phyloP scores from a whole-genome alignment of 2,797 vertebrate genomes.

The Sebastes minor region DNA sequence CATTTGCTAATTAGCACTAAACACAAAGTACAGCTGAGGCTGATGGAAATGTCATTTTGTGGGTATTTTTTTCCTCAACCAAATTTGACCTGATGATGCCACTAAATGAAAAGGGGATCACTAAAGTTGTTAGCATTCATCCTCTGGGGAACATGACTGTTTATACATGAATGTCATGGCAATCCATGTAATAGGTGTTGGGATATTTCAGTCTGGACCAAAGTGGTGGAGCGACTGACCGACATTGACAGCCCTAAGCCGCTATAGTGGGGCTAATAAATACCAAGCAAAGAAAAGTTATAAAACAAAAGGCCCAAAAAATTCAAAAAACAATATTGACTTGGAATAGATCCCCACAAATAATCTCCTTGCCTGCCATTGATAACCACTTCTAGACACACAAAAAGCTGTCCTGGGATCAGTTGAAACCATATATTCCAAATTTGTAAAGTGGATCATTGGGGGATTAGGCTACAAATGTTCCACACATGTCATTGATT shows the following conservation, averaged over 20 bases:
- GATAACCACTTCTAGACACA: slow-evolving; percentile 18
- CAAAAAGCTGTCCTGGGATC: slow-evolving; percentile 33
- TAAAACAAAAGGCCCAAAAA: background rate
- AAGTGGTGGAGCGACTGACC: background rate
- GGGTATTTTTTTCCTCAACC: background rate
- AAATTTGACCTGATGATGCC: background rate
- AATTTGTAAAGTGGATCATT: slow-evolving; percentile 60
- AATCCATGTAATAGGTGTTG: background rate
- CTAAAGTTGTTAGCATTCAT: background rate
- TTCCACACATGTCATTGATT: slow-evolving; percentile 57
- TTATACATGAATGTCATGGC: background rate
- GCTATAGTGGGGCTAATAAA: background rate
- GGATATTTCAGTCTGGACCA: background rate
- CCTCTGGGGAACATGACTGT: background rate
- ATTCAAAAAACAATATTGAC: background rate
- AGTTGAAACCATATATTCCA: slow-evolving; percentile 42
- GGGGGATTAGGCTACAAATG: slow-evolving; percentile 58
- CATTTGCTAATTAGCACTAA: background rate
- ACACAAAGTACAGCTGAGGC: background rate
- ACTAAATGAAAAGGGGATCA: background rate
- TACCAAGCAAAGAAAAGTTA: background rate
- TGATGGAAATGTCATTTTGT: background rate
- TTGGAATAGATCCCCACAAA: background rate
- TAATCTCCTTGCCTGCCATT: background rate
- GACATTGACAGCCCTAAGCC: background rate